A percentile compares a stretch with the other conserved stretches of the same genome.
phyloP scores from a whole-genome alignment of 2,888 invertebrate species.

The Colostygia pectinataria region DNA sequence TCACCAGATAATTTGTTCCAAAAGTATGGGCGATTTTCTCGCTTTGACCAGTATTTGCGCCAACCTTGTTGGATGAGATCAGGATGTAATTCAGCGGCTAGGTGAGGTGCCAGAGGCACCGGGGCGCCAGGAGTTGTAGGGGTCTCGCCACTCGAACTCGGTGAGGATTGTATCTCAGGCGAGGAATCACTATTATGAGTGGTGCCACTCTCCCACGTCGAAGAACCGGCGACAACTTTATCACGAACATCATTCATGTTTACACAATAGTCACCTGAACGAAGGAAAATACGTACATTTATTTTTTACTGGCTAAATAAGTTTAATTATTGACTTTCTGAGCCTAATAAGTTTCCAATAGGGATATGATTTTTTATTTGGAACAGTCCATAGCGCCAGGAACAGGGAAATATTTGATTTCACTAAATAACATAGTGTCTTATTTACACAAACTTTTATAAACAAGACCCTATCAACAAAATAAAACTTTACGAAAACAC shows the following conservation, averaged over 20 bases:
- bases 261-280: constrained; percentile 38
- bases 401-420: constrained; percentile 46
- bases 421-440: constrained; percentile 47
- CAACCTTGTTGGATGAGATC: constrained; percentile 91
- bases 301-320: constrained; percentile 14
- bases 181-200: constrained; percentile 71
- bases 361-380: constrained; percentile 53
- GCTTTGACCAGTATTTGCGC: constrained; percentile 98
- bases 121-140: constrained; percentile 85
- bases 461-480: constrained; percentile 33
- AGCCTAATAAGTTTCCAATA: constrained; percentile 62
- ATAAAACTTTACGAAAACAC: constrained; percentile 53
- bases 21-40: constrained; percentile 97
- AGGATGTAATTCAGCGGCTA: constrained; percentile 75
- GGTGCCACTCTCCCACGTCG: constrained; percentile 71
- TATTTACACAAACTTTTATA: not conserved
- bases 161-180: constrained; percentile 73
- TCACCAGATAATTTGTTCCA: constrained; percentile 98
- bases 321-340: constrained; percentile 23
- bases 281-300: constrained; percentile 24
- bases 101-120: constrained; percentile 74
- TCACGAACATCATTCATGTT: constrained; percentile 81
- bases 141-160: constrained; percentile 69
- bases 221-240: constrained; percentile 76
- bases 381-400: constrained; percentile 68